Evolutionary conservation across 2,113 vertebrate genomes (phyloP).

Genomic region (Chaenocephalus aceratus): DNA sequence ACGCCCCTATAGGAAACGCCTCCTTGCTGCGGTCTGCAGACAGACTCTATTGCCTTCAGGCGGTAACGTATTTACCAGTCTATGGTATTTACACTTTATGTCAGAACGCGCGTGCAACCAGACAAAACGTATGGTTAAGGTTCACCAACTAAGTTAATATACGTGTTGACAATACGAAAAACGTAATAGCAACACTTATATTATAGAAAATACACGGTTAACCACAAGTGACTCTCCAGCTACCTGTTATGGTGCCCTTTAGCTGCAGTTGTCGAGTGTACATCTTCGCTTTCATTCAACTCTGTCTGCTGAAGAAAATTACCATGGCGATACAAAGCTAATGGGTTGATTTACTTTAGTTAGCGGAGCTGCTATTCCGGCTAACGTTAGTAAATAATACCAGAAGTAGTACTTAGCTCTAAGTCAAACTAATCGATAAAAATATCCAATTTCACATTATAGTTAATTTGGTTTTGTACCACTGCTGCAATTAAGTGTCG

Average conservation of each 20-base stretch:
- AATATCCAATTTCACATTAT: not conserved
- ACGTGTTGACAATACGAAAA: too few relatives aligned
- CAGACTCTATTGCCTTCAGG: too few relatives aligned
- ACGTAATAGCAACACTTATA: not conserved
- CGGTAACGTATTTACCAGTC: not conserved
- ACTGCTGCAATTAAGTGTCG: not conserved
- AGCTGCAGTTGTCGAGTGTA: not conserved
- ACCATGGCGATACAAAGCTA: not conserved
- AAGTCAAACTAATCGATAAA: not conserved
- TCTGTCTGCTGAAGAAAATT: too few relatives aligned
- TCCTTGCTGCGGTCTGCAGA: too few relatives aligned
- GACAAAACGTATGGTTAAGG: not conserved
- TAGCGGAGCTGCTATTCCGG: not conserved
- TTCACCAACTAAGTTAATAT: not conserved
- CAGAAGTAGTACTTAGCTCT: too few relatives aligned
- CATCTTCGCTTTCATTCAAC: not conserved
- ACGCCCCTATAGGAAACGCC: too few relatives aligned
- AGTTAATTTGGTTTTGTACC: not conserved
- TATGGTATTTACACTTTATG: not conserved
- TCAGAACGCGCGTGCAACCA: not conserved
- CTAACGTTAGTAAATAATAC: conserved; percentile 20
- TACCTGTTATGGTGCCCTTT: conserved; percentile 12
- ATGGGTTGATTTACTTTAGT: not conserved
- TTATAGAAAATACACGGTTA: not conserved
- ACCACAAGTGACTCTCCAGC: not conserved